A percentile compares a stretch with the other conserved stretches of the same genome.
These are phyloP conservation scores for Electrophaes corylata DNA, from an alignment of 2,888 invertebrate genomes.

Conservation along the genomic window DNA sequence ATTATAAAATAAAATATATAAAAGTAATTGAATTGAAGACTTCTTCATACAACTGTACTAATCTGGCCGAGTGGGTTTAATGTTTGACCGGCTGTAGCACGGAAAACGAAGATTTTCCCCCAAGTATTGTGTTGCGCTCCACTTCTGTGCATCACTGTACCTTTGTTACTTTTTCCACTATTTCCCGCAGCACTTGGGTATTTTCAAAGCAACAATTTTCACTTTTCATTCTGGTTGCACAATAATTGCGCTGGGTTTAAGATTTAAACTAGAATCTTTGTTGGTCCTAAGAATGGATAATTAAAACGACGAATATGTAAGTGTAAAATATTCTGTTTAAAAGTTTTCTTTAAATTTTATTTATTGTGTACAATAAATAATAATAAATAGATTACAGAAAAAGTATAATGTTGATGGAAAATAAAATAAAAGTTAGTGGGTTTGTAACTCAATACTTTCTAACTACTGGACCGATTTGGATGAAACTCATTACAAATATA, in stretches of 20 bases:
- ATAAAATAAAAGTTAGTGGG: no score
- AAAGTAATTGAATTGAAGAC: no score
- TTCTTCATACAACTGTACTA: conserved; percentile 26
- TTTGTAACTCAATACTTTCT: no score
- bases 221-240: conserved; percentile 4
- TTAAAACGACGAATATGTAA: not conserved
- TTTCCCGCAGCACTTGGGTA: conserved; percentile 13
- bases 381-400: no score
- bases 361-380: no score
- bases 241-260: not conserved
- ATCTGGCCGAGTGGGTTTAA: conserved; percentile 25
- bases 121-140: conserved; percentile 16
- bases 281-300: not conserved
- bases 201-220: conserved; percentile 5
- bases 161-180: conserved; percentile 20
- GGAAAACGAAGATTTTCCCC: conserved; percentile 22
- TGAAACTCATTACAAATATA: no score
- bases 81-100: conserved; percentile 18
- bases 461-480: no score
- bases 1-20: no score
- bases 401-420: no score
- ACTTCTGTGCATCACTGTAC: conserved; percentile 23
- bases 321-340: not conserved
- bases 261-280: not conserved
- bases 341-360: no score